Conservation (phyloP, 1,140 invertebrate genomes). For the Scylla paramamosain region DNA sequence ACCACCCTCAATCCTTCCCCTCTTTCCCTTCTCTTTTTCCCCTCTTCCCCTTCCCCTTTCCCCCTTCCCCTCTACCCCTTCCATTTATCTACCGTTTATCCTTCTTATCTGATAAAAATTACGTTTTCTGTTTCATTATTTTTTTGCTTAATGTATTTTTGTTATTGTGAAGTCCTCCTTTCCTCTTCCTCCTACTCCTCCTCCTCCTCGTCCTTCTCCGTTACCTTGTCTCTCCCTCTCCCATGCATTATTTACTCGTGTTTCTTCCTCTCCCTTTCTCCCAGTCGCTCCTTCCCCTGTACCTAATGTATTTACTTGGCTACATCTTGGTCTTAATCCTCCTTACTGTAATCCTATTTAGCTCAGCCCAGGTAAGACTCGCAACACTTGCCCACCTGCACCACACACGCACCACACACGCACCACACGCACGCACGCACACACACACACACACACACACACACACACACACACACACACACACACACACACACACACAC, state of each 20-base stretch:
- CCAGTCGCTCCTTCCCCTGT: neutral
- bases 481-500: constrained; percentile 9
- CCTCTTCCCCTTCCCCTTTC: constrained; percentile 21
- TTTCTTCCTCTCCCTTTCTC: constrained; percentile 21
- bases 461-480: neutral
- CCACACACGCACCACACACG: neutral
- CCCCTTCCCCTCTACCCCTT: neutral
- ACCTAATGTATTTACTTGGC: constrained; percentile 23
- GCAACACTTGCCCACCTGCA: neutral
- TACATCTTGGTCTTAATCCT: neutral
- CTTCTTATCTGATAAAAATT: neutral
- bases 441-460: neutral
- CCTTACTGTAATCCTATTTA: constrained; percentile 14
- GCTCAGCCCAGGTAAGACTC: neutral
- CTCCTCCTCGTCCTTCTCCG: neutral
- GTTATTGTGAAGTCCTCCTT: neutral
- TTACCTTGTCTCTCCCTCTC: neutral
- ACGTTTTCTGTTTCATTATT: neutral
- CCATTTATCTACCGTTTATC: neutral
- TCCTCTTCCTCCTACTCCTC: neutral
- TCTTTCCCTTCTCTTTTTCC: neutral
- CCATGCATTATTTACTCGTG: constrained; percentile 13
- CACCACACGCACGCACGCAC: neutral
- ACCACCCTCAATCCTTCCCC: neutral
- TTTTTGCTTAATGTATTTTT: neutral